Conservation (phyloP, 2,113 vertebrate genomes). For the Dicentrarchus labrax region DNA sequence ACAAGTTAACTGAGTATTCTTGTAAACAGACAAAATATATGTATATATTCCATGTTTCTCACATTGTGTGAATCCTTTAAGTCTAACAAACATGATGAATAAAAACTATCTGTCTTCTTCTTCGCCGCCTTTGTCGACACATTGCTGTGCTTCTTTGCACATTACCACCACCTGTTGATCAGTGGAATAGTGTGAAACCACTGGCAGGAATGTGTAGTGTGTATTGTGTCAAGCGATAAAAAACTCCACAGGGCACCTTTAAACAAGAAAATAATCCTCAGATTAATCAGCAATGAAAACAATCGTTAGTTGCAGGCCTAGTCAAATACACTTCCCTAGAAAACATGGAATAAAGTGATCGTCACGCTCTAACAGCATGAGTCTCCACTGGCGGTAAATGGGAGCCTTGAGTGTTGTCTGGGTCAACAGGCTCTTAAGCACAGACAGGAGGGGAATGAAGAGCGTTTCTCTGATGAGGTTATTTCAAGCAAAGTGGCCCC, state of each 20-base stretch:
- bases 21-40: too few relatives aligned
- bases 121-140: too few relatives aligned
- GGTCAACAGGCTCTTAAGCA: slow-evolving; percentile 56
- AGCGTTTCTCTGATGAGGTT: slow-evolving; percentile 59
- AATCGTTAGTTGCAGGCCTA: background rate
- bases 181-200: background rate
- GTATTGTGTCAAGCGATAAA: background rate
- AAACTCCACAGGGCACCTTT: background rate
- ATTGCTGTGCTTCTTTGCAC: too few relatives aligned
- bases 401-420: slow-evolving; percentile 33
- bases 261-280: slow-evolving; percentile 1
- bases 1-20: background rate
- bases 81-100: too few relatives aligned
- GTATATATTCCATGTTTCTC: too few relatives aligned
- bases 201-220: background rate
- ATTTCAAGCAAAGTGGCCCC: slow-evolving; percentile 50
- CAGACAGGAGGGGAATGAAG: slow-evolving; percentile 11
- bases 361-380: slow-evolving; percentile 16
- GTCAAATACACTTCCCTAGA: background rate
- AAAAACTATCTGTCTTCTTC: too few relatives aligned
- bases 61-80: too few relatives aligned
- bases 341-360: slow-evolving; percentile 1
- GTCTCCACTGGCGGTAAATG: slow-evolving; percentile 39
- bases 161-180: background rate
- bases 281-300: slow-evolving; percentile 13